Base-by-base conservation (phyloP, 2,113 vertebrate species). In the Piprites chloris region DNA sequence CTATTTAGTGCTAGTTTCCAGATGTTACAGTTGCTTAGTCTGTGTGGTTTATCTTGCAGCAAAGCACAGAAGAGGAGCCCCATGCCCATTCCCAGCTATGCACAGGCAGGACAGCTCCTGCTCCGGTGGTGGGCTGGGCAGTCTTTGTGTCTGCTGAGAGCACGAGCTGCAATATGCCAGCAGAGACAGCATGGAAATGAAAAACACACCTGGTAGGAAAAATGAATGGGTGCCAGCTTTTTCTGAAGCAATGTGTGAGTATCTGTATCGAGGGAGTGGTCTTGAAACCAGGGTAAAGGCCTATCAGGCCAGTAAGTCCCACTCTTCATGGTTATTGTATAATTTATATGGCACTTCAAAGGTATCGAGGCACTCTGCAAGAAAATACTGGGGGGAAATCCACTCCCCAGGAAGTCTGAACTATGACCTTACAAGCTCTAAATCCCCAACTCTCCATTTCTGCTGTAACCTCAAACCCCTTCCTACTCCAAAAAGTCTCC, bases 51-150 rank as follows among this genome's bases (percentile, higher is more conserved):
- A 6, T 14, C 14, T n/a, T 6, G 12, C 17, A 65, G 49, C 52
- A 67, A 47, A 72, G 78, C 69, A 44, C 41, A 9, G 4, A 9
- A 47, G 42, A 17, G 39, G 46, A 21, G 9, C 2, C 58, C 44
- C 0, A 0, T 61, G 74, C 32, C 14, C 35, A 0, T n/a, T 59
- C 39, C 46, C 3, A 3, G 47, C 65, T 35, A 28, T 4, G 42
- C 53, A 5, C 20, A 9, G 61, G 78, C 55, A 74, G 65, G 35
- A 41, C 14, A 63, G 62, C 78, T 46, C 44, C 88, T 71, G 53
- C 59, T 49, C 1, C 1, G 8, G 3, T 0, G 0, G 11, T 46
- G 75, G 32, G 56, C 80, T 72, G 41, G 7, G 12, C 28, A 26
- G 76, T 24, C 33, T 53, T 6, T 10, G 50, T 62, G 61, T 22